Conservation (phyloP, 2,888 invertebrate genomes). For the Rhyacophila evoluta region DNA sequence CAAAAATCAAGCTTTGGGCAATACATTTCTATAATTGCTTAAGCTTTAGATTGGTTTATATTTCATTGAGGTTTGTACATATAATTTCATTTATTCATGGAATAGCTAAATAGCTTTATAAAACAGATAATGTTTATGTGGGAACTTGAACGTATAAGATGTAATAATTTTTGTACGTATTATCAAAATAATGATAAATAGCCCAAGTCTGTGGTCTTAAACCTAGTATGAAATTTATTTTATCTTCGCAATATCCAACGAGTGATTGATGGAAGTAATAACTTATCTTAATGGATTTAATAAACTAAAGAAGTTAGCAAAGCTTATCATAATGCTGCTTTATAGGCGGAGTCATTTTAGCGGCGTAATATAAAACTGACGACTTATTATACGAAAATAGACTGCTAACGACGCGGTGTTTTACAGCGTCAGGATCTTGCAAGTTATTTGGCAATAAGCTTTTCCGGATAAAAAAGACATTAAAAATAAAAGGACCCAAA, state of each 20-base stretch:
- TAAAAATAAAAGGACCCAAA: constrained; percentile 19
- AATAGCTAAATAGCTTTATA: no score
- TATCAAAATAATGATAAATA: no score
- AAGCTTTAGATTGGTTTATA: no score
- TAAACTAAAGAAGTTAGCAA: neutral
- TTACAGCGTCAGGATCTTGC: constrained; percentile 14
- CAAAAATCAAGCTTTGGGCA: no score
- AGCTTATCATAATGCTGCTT: constrained; percentile 14
- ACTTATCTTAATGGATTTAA: constrained; percentile 17
- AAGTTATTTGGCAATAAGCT: constrained; percentile 18
- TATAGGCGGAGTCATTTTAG: constrained; percentile 7
- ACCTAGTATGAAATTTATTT: neutral
- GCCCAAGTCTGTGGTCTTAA: no score
- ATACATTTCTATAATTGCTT: no score
- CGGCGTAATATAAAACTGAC: neutral
- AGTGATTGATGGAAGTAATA: constrained; percentile 20
- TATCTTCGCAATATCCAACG: neutral
- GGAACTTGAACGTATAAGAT: no score
- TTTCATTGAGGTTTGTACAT: no score
- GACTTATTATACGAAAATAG: neutral
- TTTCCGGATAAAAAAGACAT: neutral
- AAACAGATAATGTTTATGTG: no score
- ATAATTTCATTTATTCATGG: no score
- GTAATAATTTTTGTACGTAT: no score
- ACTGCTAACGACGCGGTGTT: constrained; percentile 10